Evolutionary conservation across 1,140 invertebrate genomes (phyloP).

Genomic region (Heliconius melpomene): DNA sequence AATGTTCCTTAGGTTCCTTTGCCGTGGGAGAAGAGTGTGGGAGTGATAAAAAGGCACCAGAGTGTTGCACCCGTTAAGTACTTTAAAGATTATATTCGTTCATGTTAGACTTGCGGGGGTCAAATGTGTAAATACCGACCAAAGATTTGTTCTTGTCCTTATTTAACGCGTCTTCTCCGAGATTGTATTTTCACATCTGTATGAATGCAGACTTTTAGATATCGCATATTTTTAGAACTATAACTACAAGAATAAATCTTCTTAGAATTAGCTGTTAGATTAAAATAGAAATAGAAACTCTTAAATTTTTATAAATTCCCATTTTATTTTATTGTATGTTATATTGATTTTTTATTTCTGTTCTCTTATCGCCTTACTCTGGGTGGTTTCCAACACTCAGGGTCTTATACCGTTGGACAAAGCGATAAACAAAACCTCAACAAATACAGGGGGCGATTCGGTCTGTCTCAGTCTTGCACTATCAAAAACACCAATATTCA

Average conservation of each 20-base stretch:
- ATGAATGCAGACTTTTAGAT: neutral
- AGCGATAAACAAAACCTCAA: slow-evolving; percentile 77
- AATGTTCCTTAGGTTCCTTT: slow-evolving; percentile 81
- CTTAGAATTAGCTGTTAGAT: slow-evolving; percentile 73
- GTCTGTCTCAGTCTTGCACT: slow-evolving; percentile 75
- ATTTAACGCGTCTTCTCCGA: slow-evolving; percentile 4
- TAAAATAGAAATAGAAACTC: slow-evolving; percentile 66
- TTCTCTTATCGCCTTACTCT: slow-evolving; percentile 65
- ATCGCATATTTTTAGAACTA: slow-evolving; percentile 20
- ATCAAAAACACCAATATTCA: slow-evolving; percentile 63
- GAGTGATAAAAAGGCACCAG: slow-evolving; percentile 81
- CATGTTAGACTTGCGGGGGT: slow-evolving; percentile 77
- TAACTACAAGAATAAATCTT: slow-evolving; percentile 71
- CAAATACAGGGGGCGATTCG: slow-evolving; percentile 72
- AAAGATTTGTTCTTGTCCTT: slow-evolving; percentile 70
- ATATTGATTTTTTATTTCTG: slow-evolving; percentile 65
- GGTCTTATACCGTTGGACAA: slow-evolving; percentile 77
- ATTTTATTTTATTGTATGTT: slow-evolving; percentile 58
- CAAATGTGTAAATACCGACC: slow-evolving; percentile 66
- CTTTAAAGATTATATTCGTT: slow-evolving; percentile 79
- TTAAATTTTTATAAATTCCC: slow-evolving; percentile 56
- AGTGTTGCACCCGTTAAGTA: slow-evolving; percentile 81
- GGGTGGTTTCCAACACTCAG: slow-evolving; percentile 63
- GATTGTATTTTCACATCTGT: neutral
- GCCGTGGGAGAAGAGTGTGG: slow-evolving; percentile 78